Conservation (phyloP, 2,113 vertebrate genomes). For the Phaethon lepturus region DNA sequence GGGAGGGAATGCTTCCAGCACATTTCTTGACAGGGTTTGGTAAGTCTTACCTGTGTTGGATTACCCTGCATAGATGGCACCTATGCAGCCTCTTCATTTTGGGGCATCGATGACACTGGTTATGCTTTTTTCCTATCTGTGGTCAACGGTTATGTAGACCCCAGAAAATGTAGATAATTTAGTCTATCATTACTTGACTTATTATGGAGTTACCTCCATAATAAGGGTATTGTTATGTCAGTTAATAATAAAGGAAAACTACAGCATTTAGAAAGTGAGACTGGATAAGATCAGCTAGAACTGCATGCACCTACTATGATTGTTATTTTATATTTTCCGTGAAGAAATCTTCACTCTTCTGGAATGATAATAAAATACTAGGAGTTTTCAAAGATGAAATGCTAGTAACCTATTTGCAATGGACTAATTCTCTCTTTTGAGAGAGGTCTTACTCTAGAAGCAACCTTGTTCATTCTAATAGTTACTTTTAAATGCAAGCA, state of each 20-base stretch:
- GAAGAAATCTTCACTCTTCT: neutral
- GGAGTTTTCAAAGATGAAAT: neutral
- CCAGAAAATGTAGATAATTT: neutral
- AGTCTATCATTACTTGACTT: neutral
- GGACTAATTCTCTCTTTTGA: neutral
- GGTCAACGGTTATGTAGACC: neutral
- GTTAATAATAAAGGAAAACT: neutral
- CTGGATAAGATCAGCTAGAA: neutral
- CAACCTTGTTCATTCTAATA: neutral
- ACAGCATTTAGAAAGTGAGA: neutral
- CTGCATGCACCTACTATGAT: neutral
- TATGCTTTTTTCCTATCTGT: neutral
- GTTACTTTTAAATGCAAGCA: neutral
- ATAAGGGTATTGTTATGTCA: too few relatives aligned
- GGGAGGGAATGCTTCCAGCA: neutral
- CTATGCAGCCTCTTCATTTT: neutral
- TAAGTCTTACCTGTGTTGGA: neutral
- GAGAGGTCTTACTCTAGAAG: neutral
- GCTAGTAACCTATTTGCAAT: neutral
- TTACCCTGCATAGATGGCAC: neutral
- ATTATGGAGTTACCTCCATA: neutral
- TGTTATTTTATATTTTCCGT: neutral
- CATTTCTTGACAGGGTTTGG: neutral
- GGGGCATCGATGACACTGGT: fast-evolving
- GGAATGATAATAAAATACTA: neutral